Conservation (phyloP, 2,113 vertebrate genomes). For the Erythrocercus mccallii region DNA sequence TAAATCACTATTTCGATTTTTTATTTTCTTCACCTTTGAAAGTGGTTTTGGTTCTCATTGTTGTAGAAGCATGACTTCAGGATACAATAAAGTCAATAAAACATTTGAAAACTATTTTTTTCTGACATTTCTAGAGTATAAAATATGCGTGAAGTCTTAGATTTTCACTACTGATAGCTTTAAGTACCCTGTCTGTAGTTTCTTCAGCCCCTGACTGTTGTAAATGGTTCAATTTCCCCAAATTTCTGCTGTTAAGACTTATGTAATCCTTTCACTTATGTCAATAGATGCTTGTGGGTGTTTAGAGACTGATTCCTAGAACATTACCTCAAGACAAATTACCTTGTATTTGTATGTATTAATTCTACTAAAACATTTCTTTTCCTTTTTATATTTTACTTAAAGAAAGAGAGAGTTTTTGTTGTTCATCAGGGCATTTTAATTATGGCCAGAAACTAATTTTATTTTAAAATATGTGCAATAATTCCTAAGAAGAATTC, state of each 20-base stretch:
- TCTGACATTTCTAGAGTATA: background rate
- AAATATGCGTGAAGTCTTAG: background rate
- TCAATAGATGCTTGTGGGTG: background rate
- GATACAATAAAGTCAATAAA: background rate
- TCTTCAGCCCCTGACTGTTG: background rate
- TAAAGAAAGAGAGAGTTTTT: background rate
- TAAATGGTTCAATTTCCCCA: background rate
- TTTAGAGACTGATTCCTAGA: background rate
- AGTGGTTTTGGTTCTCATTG: background rate
- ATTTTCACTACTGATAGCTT: background rate
- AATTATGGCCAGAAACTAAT: background rate
- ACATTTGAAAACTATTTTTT: background rate
- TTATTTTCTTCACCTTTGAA: background rate
- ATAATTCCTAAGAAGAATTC: background rate
- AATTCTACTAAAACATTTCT: background rate
- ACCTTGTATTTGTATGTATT: background rate
- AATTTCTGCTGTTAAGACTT: constrained; percentile 4
- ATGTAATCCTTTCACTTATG: background rate
- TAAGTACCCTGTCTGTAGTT: background rate
- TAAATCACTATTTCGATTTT: background rate
- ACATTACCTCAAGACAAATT: background rate
- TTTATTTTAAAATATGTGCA: background rate
- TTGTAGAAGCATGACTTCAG: background rate
- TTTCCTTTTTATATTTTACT: background rate
- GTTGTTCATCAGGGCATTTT: background rate